These are phyloP conservation scores for Abrostola triplasia DNA, from an alignment of 2,888 invertebrate species.

Conservation along the genomic window DNA sequence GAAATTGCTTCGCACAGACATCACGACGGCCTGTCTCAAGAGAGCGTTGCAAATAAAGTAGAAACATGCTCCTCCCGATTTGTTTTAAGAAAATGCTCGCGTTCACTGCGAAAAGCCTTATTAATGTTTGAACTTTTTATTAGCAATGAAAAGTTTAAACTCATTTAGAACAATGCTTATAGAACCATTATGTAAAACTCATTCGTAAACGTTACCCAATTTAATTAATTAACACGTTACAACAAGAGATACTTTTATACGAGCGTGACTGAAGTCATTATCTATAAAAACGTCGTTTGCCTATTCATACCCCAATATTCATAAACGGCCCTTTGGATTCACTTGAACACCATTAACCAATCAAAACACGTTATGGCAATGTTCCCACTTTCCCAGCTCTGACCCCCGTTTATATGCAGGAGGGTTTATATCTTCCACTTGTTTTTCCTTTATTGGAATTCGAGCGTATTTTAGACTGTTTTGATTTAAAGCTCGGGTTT, in stretches of 20 bases:
- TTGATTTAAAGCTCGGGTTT: conserved; percentile 19
- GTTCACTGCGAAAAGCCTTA: conserved; percentile 15
- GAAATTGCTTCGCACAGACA: conserved; percentile 40
- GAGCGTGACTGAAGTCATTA: conserved; percentile 57
- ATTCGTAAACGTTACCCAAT: conserved; percentile 41
- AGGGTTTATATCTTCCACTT: conserved; percentile 30
- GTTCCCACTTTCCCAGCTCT: conserved; percentile 37
- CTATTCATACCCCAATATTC: conserved; percentile 49
- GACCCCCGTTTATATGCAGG: conserved; percentile 43
- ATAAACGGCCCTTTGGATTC: conserved; percentile 55
- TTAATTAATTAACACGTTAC: conserved; percentile 40
- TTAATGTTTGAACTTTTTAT: conserved; percentile 22
- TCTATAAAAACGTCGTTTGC: conserved; percentile 48
- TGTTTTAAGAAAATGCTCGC: conserved; percentile 29
- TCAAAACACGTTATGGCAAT: conserved; percentile 57
- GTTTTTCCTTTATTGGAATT: conserved; percentile 29
- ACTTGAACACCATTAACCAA: conserved; percentile 59
- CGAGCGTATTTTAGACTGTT: conserved; percentile 24
- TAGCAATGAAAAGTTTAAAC: conserved; percentile 31
- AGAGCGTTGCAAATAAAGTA: conserved; percentile 43
- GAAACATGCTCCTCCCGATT: conserved; percentile 20
- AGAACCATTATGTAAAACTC: conserved; percentile 38
- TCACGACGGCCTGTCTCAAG: conserved; percentile 24
- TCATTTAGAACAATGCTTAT: background rate
- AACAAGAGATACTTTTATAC: conserved; percentile 29